These are phyloP conservation scores for Mesopsocus fuscifrons DNA, from an alignment of 2,888 invertebrate genomes.

Conservation along the genomic window DNA sequence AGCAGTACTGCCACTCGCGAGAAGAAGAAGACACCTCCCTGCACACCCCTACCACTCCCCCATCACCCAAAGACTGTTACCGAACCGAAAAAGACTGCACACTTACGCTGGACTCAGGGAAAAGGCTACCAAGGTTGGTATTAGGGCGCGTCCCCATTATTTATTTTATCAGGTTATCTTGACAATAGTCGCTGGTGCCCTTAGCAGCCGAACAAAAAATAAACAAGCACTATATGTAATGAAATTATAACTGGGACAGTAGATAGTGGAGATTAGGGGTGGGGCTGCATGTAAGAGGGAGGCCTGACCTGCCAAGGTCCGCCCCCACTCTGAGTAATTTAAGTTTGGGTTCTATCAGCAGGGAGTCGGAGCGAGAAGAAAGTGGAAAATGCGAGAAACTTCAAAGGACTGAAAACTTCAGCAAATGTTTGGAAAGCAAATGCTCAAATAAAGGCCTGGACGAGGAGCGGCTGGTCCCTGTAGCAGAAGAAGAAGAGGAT, in stretches of 20 bases:
- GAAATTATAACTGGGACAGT: too few relatives aligned
- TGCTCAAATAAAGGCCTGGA: constrained; percentile 10
- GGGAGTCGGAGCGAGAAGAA: background rate
- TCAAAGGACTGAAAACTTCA: constrained; percentile 4
- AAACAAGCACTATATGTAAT: too few relatives aligned
- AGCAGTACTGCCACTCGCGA: constrained; percentile 43
- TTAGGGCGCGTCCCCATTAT: too few relatives aligned
- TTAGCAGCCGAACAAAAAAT: too few relatives aligned
- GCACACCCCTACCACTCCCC: constrained; percentile 15
- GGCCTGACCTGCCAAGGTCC: too few relatives aligned
- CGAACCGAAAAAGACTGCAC: constrained; percentile 3
- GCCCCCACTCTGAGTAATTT: background rate
- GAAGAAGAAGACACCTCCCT: constrained; percentile 37
- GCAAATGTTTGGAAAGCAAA: background rate
- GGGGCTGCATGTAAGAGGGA: too few relatives aligned
- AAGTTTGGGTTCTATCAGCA: too few relatives aligned
- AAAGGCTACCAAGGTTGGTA: too few relatives aligned
- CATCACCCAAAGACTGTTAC: constrained; percentile 10
- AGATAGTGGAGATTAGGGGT: too few relatives aligned
- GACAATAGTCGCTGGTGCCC: too few relatives aligned
- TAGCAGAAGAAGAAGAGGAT: constrained; percentile 33
- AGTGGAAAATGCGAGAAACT: too few relatives aligned
- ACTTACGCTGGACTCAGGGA: background rate
- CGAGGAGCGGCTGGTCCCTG: constrained; percentile 31
- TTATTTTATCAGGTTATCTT: too few relatives aligned